Percentiles rank a stretch among this genome's conserved stretches.
phyloP scores from a whole-genome alignment of 2,113 vertebrate genomes.

The Dipodomys ordii region DNA sequence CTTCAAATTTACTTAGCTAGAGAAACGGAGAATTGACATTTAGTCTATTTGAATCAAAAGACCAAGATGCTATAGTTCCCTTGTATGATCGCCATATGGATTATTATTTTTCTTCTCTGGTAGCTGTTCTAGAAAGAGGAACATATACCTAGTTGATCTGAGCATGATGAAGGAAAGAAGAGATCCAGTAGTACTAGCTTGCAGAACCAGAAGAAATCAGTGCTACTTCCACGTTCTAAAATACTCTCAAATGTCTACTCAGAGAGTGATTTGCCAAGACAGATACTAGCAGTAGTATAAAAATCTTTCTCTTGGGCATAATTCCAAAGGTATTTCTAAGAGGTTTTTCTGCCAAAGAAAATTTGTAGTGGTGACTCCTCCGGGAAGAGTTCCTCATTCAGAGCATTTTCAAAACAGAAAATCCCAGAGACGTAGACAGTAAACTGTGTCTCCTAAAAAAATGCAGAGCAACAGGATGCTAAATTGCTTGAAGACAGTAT shows the following conservation, averaged over 20 bases:
- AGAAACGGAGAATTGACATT: neutral
- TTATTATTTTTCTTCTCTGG: neutral
- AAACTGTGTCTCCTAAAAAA: neutral
- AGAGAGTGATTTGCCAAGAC: neutral
- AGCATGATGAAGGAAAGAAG: neutral
- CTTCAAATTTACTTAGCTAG: neutral
- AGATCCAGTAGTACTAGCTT: too few species aligned
- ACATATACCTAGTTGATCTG: neutral
- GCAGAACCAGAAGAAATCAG: neutral
- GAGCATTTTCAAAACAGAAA: slow-evolving; percentile 33
- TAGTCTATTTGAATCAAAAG: neutral
- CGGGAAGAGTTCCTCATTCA: slow-evolving; percentile 16
- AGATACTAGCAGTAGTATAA: neutral
- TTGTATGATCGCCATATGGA: too few species aligned
- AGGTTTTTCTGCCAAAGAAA: slow-evolving; percentile 50
- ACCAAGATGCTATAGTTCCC: neutral
- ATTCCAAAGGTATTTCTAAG: slow-evolving; percentile 5
- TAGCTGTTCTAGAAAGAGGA: neutral
- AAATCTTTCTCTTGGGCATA: slow-evolving; percentile 51
- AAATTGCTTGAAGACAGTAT: neutral
- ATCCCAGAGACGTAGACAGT: neutral
- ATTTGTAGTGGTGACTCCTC: slow-evolving; percentile 46
- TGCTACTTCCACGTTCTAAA: neutral
- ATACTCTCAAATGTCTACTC: slow-evolving; percentile 13
- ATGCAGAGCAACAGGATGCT: neutral